Base-by-base conservation (phyloP, 2,113 vertebrate species). In the Caracal caracal region DNA sequence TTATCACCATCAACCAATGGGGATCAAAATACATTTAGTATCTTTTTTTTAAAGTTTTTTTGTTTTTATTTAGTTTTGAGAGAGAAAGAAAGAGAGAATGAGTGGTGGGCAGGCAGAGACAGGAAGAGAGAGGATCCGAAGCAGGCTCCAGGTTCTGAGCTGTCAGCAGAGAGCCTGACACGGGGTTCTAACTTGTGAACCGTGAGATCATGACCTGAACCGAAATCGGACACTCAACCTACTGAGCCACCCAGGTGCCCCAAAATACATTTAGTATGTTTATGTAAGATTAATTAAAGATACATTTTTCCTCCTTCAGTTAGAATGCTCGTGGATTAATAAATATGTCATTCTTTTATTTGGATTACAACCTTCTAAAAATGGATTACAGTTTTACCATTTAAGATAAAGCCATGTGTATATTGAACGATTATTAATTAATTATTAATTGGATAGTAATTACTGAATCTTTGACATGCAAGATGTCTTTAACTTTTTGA, bases 261-360 rank as follows among this genome's bases (percentile, higher is more conserved):
- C 61, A 95, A 93, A 90, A 87, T 66, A 59, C 78, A 87, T 33
- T 82, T 66, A 78, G 12, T 87, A 43, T 4, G 16, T 28, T 94
- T 47, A 82, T 59, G 43, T 81, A 53, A 96, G 84, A 75, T 70
- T 84, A 87, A 51, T 96, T 33, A 59, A 92, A 80, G 80, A 40
- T 0, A 51, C 2, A 22, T 85, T 93, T 88, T 95, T 35, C 28
- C 15, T 73, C 11, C 16, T 84, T 85, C 6, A 85, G 6, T 90
- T 88, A 66, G 11, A 19, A 56, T 90, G 20, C 30, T 89, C 19
- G 75, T n/a, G 37, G 5, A 56, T 81, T 22, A 84, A 37, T 43
- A 19, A 2, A n/a, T 78, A 37, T 75, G 20, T 70, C 6, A 30
- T 84, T 59, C n/a, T 80, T 96, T 95, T 80, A 51, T 81, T 68